Evolutionary conservation across 1,140 invertebrate species (phyloP), one percentile per base, ranked within the genome.

Genomic region (Venturia canescens): DNA sequence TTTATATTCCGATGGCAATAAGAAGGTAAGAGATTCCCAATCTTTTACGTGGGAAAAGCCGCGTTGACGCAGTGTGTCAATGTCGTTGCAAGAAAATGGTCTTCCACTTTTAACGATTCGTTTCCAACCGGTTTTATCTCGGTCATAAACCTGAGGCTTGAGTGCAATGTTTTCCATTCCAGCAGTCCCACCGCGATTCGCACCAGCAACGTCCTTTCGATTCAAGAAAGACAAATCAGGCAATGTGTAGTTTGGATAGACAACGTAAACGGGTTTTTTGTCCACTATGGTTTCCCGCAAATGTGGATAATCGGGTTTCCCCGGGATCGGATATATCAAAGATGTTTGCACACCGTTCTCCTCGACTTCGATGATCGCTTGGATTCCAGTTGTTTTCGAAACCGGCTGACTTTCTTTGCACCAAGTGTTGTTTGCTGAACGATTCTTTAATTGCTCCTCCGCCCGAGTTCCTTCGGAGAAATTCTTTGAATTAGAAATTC

Each of bases 221-320:
- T 94, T 94, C 21, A 98, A 93, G 90, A 98, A 98, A 76, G 95
- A 96, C 71, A 98, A 93, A 91, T 98, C 96, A 15, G 97, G 97
- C 60, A 98, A 90, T 0, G 97, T 96, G 87, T 98, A 98, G 90
- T 97, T 98, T 18, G 97, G 97, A 92, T 98, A 98, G 81, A 97
- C 94, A 63, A 98, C 95, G 88, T 97, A 98, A 16, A 98, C 95
- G 4, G 96, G 96, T 79, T 94, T 94, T 85, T 95, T 94, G 18
- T 94, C 91, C 83, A 90, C 57, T 11, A 87, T 69, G 0, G 87
- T 89, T 78, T 91, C 90, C n/a, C 83, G 85, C n/a, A 89, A 71
- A 71, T 81, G 60, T 71, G 70, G 67, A 74, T 15, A 84, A n/a
- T 85, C 75, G 44, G 86, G 86, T 7, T 88, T 84, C 3, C 53